phyloP scores from a whole-genome alignment of 2,888 invertebrate species.

The Hypomecis punctinalis region DNA sequence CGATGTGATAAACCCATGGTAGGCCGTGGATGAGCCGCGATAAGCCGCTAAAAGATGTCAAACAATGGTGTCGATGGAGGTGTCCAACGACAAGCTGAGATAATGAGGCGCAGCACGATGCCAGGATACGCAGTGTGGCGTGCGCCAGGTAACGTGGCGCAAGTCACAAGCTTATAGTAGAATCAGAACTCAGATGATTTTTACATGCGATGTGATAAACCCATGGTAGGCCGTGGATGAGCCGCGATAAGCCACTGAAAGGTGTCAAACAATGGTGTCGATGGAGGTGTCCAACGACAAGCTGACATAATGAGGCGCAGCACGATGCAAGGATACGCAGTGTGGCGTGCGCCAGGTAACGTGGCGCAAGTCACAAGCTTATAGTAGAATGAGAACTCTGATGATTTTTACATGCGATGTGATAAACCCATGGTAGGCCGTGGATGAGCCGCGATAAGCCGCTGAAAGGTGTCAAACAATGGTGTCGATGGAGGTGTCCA shows the following conservation, averaged over 20 bases:
- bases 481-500: slow-evolving; percentile 26
- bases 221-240: slow-evolving; percentile 30
- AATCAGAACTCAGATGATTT: slow-evolving; percentile 10
- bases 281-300: slow-evolving; percentile 15
- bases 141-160: slow-evolving; percentile 7
- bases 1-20: slow-evolving; percentile 29
- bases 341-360: slow-evolving; percentile 19
- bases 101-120: slow-evolving; percentile 24
- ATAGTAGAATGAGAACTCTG: neutral
- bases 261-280: slow-evolving; percentile 41
- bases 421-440: slow-evolving; percentile 27
- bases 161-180: neutral
- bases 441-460: slow-evolving; percentile 38
- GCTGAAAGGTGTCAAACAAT: slow-evolving; percentile 44
- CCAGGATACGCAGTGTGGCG: slow-evolving; percentile 20
- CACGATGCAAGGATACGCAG: slow-evolving; percentile 16
- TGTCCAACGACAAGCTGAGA: slow-evolving; percentile 3
- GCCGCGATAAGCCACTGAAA: slow-evolving; percentile 40
- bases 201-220: slow-evolving; percentile 33
- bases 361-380: slow-evolving; percentile 2
- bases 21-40: slow-evolving; percentile 32
- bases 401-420: slow-evolving; percentile 33
- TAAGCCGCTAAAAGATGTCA: slow-evolving; percentile 43
- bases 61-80: slow-evolving; percentile 36
- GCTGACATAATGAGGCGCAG: slow-evolving; percentile 22